Conservation (phyloP, 2,113 vertebrate genomes). For the Tichodroma muraria region DNA sequence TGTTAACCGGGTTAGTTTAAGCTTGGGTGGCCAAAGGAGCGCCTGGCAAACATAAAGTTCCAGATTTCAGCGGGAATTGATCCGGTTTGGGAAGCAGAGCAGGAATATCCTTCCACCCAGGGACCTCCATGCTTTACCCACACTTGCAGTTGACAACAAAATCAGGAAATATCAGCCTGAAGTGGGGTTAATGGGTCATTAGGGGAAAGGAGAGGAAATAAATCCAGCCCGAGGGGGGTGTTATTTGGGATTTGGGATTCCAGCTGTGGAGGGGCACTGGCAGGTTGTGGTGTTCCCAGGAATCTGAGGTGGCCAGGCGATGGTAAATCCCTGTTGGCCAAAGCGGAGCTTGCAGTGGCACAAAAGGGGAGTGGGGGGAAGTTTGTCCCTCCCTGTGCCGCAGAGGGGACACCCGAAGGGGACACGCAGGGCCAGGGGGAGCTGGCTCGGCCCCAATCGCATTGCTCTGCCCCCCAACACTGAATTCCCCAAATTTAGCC, state of each 20-base stretch:
- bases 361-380: rapidly evolving
- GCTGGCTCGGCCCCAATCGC: neutral
- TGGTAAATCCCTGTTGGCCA: neutral
- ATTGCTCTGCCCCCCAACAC: neutral
- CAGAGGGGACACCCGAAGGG: neutral
- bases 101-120: neutral
- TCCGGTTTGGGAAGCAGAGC: neutral
- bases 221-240: neutral
- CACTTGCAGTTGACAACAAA: neutral
- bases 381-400: neutral
- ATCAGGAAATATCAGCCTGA: neutral
- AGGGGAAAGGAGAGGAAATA: neutral
- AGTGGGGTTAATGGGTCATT: neutral
- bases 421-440: neutral
- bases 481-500: neutral
- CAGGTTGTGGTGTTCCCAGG: rapidly evolving
- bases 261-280: neutral
- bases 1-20: slow-evolving; percentile 70
- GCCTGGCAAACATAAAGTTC: neutral
- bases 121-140: rapidly evolving
- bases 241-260: neutral
- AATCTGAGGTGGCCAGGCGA: neutral
- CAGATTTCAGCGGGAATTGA: neutral
- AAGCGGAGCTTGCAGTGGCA: rapidly evolving
- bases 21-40: neutral